Percentiles rank a stretch among this genome's conserved stretches.
Conservation (phyloP, 2,113 vertebrate genomes). For the Ammospiza caudacuta region DNA sequence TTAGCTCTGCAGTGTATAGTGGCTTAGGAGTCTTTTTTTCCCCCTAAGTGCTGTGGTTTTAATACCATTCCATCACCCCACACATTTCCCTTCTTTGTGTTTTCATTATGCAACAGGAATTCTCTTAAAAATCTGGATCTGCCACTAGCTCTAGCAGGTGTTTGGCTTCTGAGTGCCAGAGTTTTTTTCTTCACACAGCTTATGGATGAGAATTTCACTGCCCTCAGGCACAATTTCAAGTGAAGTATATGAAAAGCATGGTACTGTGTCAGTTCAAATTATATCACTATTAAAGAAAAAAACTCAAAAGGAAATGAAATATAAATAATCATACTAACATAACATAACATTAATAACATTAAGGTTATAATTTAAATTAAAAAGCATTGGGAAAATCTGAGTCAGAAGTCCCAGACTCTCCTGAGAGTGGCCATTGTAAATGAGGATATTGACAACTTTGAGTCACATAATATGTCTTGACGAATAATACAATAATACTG, state of each 20-base stretch:
- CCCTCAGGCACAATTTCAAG: conserved; percentile 63
- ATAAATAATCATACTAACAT: conserved; percentile 61
- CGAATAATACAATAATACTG: neutral
- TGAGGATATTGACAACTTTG: conserved; percentile 37
- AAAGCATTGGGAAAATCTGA: conserved; percentile 41
- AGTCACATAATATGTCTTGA: neutral
- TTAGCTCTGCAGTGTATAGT: neutral
- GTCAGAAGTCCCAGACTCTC: conserved; percentile 13
- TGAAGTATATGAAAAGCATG: conserved; percentile 62
- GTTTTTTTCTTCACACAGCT: neutral
- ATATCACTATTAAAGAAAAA: conserved; percentile 59
- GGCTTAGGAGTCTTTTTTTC: neutral
- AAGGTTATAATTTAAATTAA: conserved; percentile 54
- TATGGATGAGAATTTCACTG: conserved; percentile 51
- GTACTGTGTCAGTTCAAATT: conserved; percentile 70
- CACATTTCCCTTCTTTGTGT: conserved; percentile 40
- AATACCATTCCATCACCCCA: conserved; percentile 28
- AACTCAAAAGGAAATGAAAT: conserved; percentile 62
- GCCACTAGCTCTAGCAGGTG: conserved; percentile 63
- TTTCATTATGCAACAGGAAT: conserved; percentile 65
- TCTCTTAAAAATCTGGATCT: conserved; percentile 49
- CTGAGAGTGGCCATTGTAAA: conserved; percentile 40
- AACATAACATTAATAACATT: conserved; percentile 54
- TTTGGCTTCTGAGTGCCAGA: conserved; percentile 39
- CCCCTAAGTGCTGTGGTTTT: neutral